A percentile compares a stretch with the other conserved stretches of the same genome.
Conservation (phyloP, 2,888 invertebrate genomes). For the Epsilonema sp. region DNA sequence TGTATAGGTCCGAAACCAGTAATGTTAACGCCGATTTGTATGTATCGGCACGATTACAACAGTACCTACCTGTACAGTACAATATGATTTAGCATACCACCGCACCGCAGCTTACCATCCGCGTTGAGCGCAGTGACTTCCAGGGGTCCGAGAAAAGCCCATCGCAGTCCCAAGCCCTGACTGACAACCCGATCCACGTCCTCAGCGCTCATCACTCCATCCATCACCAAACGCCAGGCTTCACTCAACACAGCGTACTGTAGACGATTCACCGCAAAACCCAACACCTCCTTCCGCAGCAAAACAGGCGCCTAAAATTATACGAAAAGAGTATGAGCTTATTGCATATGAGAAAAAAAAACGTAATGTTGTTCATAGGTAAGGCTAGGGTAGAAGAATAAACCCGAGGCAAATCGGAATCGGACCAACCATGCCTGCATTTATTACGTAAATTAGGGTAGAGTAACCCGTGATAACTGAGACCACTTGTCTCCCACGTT, state of each 20-base stretch:
- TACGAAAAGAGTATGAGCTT: neutral
- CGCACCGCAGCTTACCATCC: conserved; percentile 49
- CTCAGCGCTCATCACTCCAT: conserved; percentile 58
- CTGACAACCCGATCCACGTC: conserved; percentile 52
- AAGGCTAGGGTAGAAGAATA: neutral
- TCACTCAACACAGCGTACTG: conserved; percentile 88
- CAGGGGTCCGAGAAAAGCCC: conserved; percentile 78
- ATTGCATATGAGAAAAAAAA: neutral
- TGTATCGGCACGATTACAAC: too few relatives aligned
- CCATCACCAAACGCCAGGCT: conserved; percentile 64
- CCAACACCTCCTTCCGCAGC: conserved; percentile 62
- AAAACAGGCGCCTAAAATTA: conserved; percentile 51
- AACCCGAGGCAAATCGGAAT: conserved; percentile 15
- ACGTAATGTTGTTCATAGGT: too few relatives aligned
- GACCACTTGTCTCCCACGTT: too few relatives aligned
- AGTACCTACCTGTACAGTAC: too few relatives aligned
- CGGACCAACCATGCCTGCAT: too few relatives aligned
- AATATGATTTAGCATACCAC: too few relatives aligned
- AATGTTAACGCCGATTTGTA: too few relatives aligned
- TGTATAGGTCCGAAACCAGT: too few relatives aligned
- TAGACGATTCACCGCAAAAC: conserved; percentile 77
- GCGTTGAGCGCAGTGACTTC: conserved; percentile 88
- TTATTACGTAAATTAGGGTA: too few relatives aligned
- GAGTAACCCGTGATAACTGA: too few relatives aligned
- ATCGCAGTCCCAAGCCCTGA: conserved; percentile 78